Base-by-base conservation (phyloP, 2,797 vertebrate genomes). In the Neomorphus geoffroyi region DNA sequence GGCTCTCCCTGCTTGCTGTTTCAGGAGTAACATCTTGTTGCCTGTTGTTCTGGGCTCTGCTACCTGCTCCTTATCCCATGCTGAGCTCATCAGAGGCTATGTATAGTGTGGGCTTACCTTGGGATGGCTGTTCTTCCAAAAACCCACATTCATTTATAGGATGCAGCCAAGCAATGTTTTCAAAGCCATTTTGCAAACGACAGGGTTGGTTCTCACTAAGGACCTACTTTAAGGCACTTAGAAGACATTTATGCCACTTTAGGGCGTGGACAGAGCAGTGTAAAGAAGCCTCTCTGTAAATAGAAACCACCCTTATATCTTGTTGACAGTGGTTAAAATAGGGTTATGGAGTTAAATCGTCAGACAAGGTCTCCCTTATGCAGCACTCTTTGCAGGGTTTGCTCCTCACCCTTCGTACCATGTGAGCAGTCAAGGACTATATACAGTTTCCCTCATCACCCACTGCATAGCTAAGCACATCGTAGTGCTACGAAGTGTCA, bases 301-400 rank as follows among this genome's bases (percentile, higher is more conserved):
- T 1, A 96, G 95, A 93, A 95, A n/a, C 95, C 96, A 65, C 91
- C 93, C 83, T 82, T 94, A 24, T 93, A 94, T 97, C 90, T 86
- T 97, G 93, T 94, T 91, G 94, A 94, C 92, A 37, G 91, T 88
- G 96, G 95, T 96, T 97, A 95, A 96, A 96, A 95, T 88, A 74
- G 80, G 88, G 78, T 85, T 70, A 86, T 2, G 46, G 90, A 94
- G 45, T 81, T 69, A 86, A 85, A 61, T 65, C 90, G 88, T 61
- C 80, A 93, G 30, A 93, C 78, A 92, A 94, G 91, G 90, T 82
- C 51, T 94, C 64, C 78, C 93, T 96, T 92, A 3, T 90, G 90
- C 57, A 67, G 80, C 24, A 11, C 85, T 48, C 80, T 13, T 75
- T 32, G 65, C 81, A n/a, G 35, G 11, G 10, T 54, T 56, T 86